A percentile compares a stretch with the other conserved stretches of the same genome.
Conservation (phyloP, 2,888 invertebrate genomes). For the Antheraea yamamai region DNA sequence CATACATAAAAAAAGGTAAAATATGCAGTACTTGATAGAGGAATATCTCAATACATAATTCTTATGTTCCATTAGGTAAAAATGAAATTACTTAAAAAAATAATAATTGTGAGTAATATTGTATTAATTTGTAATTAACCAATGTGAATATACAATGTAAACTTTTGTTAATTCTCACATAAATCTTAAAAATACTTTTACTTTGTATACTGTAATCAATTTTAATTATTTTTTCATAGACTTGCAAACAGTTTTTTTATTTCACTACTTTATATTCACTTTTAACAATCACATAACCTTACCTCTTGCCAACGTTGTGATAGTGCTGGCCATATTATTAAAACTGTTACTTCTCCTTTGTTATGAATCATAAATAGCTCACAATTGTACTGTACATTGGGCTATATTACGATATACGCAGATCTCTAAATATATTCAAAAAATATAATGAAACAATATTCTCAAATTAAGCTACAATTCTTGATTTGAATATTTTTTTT, state of each 20-base stretch:
- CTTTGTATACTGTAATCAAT: not conserved
- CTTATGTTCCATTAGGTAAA: not conserved
- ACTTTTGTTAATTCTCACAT: not conserved
- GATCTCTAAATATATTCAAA: too few species aligned
- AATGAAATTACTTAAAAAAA: not conserved
- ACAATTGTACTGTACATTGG: too few species aligned
- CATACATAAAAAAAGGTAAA: not conserved
- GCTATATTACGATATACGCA: too few species aligned
- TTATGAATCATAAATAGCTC: too few species aligned
- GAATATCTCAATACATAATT: not conserved
- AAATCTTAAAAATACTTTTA: not conserved
- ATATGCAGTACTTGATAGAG: not conserved
- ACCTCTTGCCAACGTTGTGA: not conserved
- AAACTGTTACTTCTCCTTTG: too few species aligned
- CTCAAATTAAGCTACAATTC: not conserved
- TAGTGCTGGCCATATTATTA: not conserved
- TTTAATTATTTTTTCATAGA: not conserved
- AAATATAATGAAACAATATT: not conserved
- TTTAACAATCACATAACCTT: not conserved
- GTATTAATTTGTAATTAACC: not conserved
- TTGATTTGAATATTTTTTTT: not conserved
- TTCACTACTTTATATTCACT: not conserved
- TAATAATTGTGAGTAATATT: not conserved
- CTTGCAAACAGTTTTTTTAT: not conserved
- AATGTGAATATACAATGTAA: not conserved